Evolutionary conservation across 2,888 invertebrate genomes (phyloP).

Genomic region (Rhodophaea formosa): DNA sequence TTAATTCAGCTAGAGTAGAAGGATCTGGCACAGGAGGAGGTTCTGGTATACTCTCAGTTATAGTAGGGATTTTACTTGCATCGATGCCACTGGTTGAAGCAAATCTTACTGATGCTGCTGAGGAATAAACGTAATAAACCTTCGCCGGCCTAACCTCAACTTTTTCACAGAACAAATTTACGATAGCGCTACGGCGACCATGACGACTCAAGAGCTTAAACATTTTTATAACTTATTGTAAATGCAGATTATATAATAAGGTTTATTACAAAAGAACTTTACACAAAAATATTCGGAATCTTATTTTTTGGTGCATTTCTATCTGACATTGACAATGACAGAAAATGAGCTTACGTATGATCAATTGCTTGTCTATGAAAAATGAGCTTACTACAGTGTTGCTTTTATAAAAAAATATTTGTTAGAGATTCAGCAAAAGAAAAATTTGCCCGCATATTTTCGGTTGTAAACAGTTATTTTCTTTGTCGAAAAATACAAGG

Average conservation of each 20-base stretch:
- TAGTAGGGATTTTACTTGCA: conserved; percentile 45
- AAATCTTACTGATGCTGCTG: conserved; percentile 60
- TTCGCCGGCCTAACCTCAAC: conserved; percentile 75
- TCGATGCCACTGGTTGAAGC: conserved; percentile 55
- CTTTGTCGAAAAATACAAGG: too few relatives aligned
- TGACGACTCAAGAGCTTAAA: conserved; percentile 69
- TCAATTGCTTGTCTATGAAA: not conserved
- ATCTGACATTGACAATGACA: not conserved
- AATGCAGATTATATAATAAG: conserved; percentile 13
- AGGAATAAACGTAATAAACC: conserved; percentile 68
- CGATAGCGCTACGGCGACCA: conserved; percentile 61
- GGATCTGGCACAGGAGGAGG: conserved; percentile 70
- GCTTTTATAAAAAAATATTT: not conserved
- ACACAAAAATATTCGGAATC: not conserved
- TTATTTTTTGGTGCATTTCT: conserved; percentile 4
- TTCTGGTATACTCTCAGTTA: conserved; percentile 68
- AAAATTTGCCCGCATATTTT: not conserved
- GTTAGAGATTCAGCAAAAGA: not conserved
- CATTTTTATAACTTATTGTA: conserved; percentile 44
- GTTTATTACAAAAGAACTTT: conserved; percentile 14
- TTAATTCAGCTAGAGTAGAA: conserved; percentile 48
- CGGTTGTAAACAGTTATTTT: too few relatives aligned
- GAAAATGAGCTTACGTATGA: not conserved
- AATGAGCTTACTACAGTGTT: not conserved
- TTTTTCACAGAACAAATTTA: conserved; percentile 63